Conservation (phyloP, 2,888 invertebrate species). For the Philhelius pedissequus region DNA sequence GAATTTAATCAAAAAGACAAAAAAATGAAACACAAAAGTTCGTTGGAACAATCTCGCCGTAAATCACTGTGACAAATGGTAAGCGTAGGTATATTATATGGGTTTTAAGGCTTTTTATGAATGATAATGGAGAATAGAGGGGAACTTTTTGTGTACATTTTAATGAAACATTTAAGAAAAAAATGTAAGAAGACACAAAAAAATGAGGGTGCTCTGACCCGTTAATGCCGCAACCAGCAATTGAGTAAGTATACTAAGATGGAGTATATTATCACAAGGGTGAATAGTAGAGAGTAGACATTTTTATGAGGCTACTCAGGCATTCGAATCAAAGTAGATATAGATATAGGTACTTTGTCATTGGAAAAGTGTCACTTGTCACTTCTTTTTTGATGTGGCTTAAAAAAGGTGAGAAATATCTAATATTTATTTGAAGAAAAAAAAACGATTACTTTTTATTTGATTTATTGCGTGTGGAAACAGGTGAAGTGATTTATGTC, state of each 20-base stretch:
- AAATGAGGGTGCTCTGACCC: slow-evolving; percentile 8
- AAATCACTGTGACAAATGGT: slow-evolving; percentile 61
- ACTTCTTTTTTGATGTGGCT: not conserved
- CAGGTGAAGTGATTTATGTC: slow-evolving; percentile 36
- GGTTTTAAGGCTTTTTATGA: slow-evolving; percentile 47
- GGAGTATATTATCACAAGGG: not conserved
- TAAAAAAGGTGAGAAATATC: slow-evolving; percentile 23
- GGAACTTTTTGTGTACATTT: not conserved
- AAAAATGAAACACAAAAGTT: slow-evolving; percentile 19
- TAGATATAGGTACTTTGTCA: slow-evolving; percentile 1
- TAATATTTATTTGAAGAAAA: not conserved
- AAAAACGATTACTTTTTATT: not conserved
- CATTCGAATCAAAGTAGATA: not conserved
- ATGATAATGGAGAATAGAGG: slow-evolving; percentile 33
- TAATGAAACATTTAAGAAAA: not conserved
- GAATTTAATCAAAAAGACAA: slow-evolving; percentile 12
- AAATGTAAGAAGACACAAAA: not conserved
- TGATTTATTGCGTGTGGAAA: slow-evolving; percentile 11
- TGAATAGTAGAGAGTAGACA: slow-evolving; percentile 14
- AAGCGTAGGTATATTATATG: slow-evolving; percentile 39
- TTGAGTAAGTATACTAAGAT: slow-evolving; percentile 9
- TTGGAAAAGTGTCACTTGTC: slow-evolving; percentile 17
- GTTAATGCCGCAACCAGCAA: slow-evolving; percentile 33
- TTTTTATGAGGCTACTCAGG: slow-evolving; percentile 14
- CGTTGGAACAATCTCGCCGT: slow-evolving; percentile 9